phyloP scores from a whole-genome alignment of 2,888 invertebrate genomes.

The Ornithoptera alexandrae region DNA sequence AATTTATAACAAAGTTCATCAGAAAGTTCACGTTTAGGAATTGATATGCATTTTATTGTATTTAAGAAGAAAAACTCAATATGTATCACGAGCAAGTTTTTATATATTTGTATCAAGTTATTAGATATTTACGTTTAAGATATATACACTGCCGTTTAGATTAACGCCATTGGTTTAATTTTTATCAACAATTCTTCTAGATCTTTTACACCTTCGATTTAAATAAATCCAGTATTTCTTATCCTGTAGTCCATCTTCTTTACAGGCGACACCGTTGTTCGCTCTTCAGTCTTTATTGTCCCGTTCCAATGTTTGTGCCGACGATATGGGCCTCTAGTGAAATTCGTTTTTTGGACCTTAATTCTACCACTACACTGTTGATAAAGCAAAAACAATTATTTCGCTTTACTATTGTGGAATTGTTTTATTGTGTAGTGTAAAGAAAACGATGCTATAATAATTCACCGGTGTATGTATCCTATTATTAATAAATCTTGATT shows the following conservation, averaged over 20 bases:
- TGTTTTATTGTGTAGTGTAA: conserved; percentile 1
- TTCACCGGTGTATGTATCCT: too few relatives aligned
- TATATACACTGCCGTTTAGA: background rate
- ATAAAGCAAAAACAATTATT: conserved; percentile 20
- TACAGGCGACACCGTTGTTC: conserved; percentile 36
- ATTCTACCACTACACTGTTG: conserved; percentile 32
- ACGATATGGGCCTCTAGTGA: conserved; percentile 33
- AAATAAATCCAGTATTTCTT: conserved; percentile 20
- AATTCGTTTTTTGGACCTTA: conserved; percentile 51
- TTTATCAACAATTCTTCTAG: background rate
- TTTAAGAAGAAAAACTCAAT: too few relatives aligned
- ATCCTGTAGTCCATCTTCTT: conserved; percentile 11
- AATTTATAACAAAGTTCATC: too few relatives aligned
- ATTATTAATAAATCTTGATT: too few relatives aligned
- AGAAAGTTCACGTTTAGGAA: too few relatives aligned
- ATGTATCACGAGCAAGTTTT: too few relatives aligned
- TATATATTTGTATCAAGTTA: too few relatives aligned
- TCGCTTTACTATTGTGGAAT: conserved; percentile 12
- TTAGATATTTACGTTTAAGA: too few relatives aligned
- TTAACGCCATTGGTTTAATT: background rate
- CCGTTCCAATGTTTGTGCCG: conserved; percentile 27
- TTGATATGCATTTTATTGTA: conserved; percentile 13
- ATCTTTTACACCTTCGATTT: conserved; percentile 4
- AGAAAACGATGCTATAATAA: too few relatives aligned
- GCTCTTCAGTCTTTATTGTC: conserved; percentile 42